phyloP scores from a whole-genome alignment of 2,113 vertebrate species.

The Tor tambroides region DNA sequence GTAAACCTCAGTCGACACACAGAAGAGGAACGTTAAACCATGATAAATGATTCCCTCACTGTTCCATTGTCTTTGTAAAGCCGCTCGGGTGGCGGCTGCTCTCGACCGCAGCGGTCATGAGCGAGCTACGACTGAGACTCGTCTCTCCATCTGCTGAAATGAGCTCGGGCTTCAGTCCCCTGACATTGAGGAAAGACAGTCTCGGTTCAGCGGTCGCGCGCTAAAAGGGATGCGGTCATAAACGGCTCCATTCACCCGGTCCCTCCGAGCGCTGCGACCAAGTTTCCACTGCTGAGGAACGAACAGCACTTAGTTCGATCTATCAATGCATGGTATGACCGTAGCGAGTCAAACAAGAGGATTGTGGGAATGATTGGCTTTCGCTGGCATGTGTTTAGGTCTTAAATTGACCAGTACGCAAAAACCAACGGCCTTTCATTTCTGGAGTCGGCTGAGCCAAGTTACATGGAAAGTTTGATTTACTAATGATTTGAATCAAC shows the following conservation, averaged over 20 bases:
- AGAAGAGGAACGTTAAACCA: background rate
- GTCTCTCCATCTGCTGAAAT: conserved; percentile 66
- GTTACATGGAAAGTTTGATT: conserved; percentile 62
- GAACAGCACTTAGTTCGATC: conserved; percentile 40
- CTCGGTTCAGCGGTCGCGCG: conserved; percentile 64
- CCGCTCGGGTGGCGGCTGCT: conserved; percentile 58
- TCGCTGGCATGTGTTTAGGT: conserved; percentile 31
- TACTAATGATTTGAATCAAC: conserved; percentile 58
- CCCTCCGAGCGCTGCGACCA: conserved; percentile 38
- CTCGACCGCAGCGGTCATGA: conserved; percentile 70
- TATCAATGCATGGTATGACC: conserved; percentile 49
- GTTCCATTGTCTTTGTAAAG: conserved; percentile 72
- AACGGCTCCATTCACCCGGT: conserved; percentile 48
- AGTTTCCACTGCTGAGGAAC: conserved; percentile 53
- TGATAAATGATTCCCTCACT: conserved; percentile 36
- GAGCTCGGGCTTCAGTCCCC: conserved; percentile 57
- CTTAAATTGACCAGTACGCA: conserved; percentile 50
- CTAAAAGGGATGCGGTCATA: conserved; percentile 67
- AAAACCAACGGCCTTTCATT: conserved; percentile 51
- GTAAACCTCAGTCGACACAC: conserved; percentile 4
- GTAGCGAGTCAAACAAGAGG: conserved; percentile 44
- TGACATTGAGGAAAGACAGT: conserved; percentile 65
- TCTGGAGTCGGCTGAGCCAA: conserved; percentile 35
- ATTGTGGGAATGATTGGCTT: conserved; percentile 40
- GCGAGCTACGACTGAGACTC: conserved; percentile 62